Evolutionary conservation across 1,140 invertebrate genomes (phyloP).

Genomic region (Orussus abietinus): DNA sequence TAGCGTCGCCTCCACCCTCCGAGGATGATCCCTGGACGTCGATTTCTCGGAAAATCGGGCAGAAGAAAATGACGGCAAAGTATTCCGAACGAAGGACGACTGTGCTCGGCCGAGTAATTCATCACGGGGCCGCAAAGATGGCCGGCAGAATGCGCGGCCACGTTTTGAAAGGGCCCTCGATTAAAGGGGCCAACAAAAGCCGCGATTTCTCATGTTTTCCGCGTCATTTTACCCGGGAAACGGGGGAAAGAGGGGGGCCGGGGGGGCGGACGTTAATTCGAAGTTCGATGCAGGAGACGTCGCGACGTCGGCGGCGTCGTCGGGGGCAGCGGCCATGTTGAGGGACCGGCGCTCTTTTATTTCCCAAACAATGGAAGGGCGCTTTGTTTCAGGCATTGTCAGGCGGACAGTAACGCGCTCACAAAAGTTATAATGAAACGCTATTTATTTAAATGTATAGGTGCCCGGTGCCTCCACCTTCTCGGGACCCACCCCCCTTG

Average conservation of each 20-base stretch:
- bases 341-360: conserved; percentile 46
- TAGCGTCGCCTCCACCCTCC: too few species aligned
- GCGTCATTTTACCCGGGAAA: not conserved
- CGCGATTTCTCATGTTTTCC: not conserved
- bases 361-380: conserved; percentile 47
- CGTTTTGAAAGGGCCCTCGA: too few species aligned
- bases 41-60: too few species aligned
- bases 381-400: conserved; percentile 51
- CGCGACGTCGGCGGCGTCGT: conserved; percentile 19
- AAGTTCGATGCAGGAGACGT: too few species aligned
- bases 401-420: conserved; percentile 47
- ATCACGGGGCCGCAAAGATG: too few species aligned
- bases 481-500: conserved; percentile 12
- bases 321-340: conserved; percentile 35
- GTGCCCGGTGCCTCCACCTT: conserved; percentile 26
- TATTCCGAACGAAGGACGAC: too few species aligned
- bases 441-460: conserved; percentile 52
- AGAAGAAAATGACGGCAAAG: too few species aligned
- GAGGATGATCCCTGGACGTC: too few species aligned
- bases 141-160: too few species aligned
- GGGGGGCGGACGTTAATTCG: too few species aligned
- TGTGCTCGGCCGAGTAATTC: conserved; percentile 3
- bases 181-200: too few species aligned
- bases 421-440: conserved; percentile 53
- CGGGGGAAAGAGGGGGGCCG: conserved; percentile 2